These are phyloP conservation scores for Odontothrips loti DNA, from an alignment of 2,888 invertebrate genomes.

Conservation along the genomic window DNA sequence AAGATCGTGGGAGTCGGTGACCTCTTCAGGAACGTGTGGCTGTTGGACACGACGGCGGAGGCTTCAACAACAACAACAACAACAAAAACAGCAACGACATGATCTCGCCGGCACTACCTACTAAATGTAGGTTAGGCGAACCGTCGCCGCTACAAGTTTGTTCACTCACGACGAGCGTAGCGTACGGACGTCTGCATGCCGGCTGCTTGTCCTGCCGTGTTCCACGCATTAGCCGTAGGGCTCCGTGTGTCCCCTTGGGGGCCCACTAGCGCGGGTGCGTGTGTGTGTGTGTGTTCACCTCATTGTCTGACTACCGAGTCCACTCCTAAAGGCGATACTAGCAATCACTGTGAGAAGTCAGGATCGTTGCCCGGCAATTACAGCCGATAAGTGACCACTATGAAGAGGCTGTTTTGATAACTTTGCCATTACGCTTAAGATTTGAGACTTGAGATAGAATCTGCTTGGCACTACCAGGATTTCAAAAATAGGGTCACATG, in stretches of 20 bases:
- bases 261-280: neutral
- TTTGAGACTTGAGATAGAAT: no score
- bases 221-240: no score
- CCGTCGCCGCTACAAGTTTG: neutral
- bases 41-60: neutral
- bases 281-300: neutral
- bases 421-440: no score
- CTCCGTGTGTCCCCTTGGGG: neutral
- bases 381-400: no score
- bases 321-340: no score
- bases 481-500: no score
- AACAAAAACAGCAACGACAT: neutral
- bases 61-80: neutral
- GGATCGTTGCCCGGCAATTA: no score
- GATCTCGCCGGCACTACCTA: neutral
- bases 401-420: no score
- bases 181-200: neutral
- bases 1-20: neutral
- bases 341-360: no score
- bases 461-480: no score
- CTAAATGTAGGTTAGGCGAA: conserved; percentile 21
- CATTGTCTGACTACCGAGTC: neutral
- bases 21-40: neutral
- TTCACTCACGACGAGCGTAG: no score
- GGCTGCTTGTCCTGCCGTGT: neutral